Base-by-base conservation (phyloP, 2,113 vertebrate species). In the Trochalopteron elliotii region DNA sequence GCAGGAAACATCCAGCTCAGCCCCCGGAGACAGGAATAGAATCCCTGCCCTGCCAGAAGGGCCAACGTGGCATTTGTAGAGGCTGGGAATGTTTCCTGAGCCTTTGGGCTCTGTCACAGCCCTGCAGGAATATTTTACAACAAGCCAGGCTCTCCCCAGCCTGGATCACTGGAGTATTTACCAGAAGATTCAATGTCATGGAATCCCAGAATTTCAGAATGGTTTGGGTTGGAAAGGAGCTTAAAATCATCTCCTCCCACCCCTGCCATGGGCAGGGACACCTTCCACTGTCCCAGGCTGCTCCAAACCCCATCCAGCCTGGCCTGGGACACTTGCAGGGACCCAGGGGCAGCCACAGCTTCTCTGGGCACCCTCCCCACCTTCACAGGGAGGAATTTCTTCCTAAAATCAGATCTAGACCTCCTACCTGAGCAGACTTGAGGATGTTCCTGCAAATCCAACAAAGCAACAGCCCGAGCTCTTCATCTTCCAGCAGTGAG, bases 161-260 rank as follows among this genome's bases (percentile, higher is more conserved):
- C 30, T 0, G 2, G 10, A 20, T 31, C 78, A 47, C 31, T 0
- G 1, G 17, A 39, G 59, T 18, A 22, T 24, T 56, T 20, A 3
- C 12, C 35, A 49, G 12, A 56, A 35, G 12, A 65, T 40, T 30
- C 35, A 9, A 3, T 57, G 40, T 30, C 24, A 24, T 1, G 10
- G 24, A 45, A 67, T 67, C 33, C 6, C 33, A 37, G 74, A 61
- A 55, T 39, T 21, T 5, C 24, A 20, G 27, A 24, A 5, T 10
- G 52, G 18, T 39, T 89, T 74, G 60, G 23, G 22, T 33, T 50
- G 44, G 25, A 50, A 50, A 12, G 12, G 18, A 40, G 10, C 2
- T 79, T 16, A 17, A 68, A 55, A 47, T 15, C 24, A 50, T 25
- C 49, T 8, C 23, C 8, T 50, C 15, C 24, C 24, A 50, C 13